A percentile compares a stretch with the other conserved stretches of the same genome.
These are phyloP conservation scores for Mus minutoides DNA, from an alignment of 2,797 vertebrate genomes.

Conservation along the genomic window DNA sequence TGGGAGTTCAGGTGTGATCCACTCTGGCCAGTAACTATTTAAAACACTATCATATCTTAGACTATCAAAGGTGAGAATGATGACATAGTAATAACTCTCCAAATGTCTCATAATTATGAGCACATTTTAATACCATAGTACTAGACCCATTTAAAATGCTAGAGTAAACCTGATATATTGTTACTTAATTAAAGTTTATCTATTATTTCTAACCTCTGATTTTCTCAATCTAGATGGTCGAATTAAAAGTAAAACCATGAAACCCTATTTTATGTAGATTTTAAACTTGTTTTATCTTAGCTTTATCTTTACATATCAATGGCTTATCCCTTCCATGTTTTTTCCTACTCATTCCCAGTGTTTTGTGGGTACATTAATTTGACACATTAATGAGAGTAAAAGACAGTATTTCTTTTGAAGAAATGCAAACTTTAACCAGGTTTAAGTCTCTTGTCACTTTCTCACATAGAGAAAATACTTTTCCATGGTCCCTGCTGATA, in stretches of 20 bases:
- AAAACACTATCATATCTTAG: neutral
- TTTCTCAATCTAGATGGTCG: conserved; percentile 33
- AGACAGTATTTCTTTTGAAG: neutral
- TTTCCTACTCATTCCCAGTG: neutral
- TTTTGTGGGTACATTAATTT: neutral
- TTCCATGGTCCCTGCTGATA: neutral
- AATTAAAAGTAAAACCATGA: conserved; percentile 9
- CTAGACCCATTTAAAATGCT: neutral
- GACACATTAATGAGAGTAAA: neutral
- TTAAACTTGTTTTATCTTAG: neutral
- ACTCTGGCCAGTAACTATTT: neutral
- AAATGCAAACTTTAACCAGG: neutral
- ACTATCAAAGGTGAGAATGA: neutral
- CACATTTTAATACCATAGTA: neutral
- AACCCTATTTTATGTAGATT: neutral
- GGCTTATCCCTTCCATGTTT: neutral
- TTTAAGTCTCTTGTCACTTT: neutral
- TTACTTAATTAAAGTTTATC: conserved; percentile 4
- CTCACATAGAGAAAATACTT: neutral
- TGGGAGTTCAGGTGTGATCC: no score
- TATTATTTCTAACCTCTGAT: neutral
- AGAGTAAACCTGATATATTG: neutral
- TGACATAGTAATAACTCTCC: neutral
- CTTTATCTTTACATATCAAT: neutral
- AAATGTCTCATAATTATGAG: neutral